Evolutionary conservation across 2,113 vertebrate genomes (phyloP), one percentile per base, ranked within the genome.

Genomic region (Paramisgurnus dabryanus): DNA sequence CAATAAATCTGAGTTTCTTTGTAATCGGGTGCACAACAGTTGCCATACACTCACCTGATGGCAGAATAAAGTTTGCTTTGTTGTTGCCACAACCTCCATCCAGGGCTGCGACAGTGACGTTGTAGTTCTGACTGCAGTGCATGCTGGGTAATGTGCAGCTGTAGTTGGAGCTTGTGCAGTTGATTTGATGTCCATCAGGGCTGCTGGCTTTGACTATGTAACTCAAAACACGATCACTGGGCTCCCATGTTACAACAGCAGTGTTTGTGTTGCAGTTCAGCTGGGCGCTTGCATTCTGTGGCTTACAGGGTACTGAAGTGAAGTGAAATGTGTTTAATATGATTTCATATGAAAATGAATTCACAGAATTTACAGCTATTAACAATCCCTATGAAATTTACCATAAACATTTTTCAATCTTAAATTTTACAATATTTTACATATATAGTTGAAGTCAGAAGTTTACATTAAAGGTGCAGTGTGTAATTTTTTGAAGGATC

Each of bases 51-150:
- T 41, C 67, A 86, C 85, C 80, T 77, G 85, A 73, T 13, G 61
- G 74, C 61, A 86, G 63, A 60, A 4, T 50, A 10, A 80, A 50
- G 40, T 60, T 47, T 18, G 67, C 47, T 3, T 61, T 74, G 70
- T 27, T 64, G n/a, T 27, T 83, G 73, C 85, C 58, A 64, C 86
- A 87, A 22, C 53, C 53, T 22, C 76, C 76, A 53, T 82, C 79
- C 81, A 75, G 39, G 4, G 67, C 71, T 8, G 64, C 78, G 43
- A 86, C 17, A 1, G 85, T 82, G 11, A 87, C 10, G 58, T 80
- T 85, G 72, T 87, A 87, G 8, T 13, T 63, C 39, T 85, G 85
- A 22, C 85, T 79, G 17, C 86, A 87, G 72, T 71, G 71, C 57
- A 87, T 67, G 27, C 45, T 58, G 7, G 50, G 3, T 60, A 86